Conservation (phyloP, 1,140 invertebrate genomes). For the Drosophila tani region DNA sequence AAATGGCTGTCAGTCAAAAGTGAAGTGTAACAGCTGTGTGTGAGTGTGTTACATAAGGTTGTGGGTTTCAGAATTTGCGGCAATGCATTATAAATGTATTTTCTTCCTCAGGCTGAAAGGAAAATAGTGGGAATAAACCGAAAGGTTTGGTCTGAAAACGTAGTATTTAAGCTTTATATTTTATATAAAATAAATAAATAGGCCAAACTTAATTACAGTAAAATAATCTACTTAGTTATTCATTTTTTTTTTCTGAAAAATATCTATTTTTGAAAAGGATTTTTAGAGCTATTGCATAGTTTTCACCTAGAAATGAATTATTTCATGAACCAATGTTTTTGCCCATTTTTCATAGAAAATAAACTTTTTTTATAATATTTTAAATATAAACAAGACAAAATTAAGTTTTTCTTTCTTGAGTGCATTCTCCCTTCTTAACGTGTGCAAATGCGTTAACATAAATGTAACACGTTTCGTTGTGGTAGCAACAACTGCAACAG, state of each 20-base stretch:
- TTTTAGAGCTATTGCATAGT: no score
- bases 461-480: slow-evolving; percentile 78
- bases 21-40: slow-evolving; percentile 62
- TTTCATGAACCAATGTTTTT: no score
- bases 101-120: slow-evolving; percentile 5
- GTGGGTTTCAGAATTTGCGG: slow-evolving; percentile 68
- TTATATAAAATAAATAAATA: no score
- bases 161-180: no score
- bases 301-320: no score
- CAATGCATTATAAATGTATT: slow-evolving; percentile 48
- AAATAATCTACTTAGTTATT: no score
- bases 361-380: no score
- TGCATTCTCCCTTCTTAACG: slow-evolving; percentile 38
- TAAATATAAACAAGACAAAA: background rate
- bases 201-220: no score
- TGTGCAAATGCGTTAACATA: slow-evolving; percentile 77
- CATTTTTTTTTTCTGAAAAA: no score
- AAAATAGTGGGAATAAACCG: background rate
- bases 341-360: no score
- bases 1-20: slow-evolving; percentile 77
- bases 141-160: background rate
- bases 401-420: background rate
- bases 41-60: slow-evolving; percentile 56
- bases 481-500: slow-evolving; percentile 60
- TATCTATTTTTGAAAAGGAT: no score